Evolutionary conservation across 2,113 vertebrate genomes (phyloP).

Genomic region (Jaculus jaculus): DNA sequence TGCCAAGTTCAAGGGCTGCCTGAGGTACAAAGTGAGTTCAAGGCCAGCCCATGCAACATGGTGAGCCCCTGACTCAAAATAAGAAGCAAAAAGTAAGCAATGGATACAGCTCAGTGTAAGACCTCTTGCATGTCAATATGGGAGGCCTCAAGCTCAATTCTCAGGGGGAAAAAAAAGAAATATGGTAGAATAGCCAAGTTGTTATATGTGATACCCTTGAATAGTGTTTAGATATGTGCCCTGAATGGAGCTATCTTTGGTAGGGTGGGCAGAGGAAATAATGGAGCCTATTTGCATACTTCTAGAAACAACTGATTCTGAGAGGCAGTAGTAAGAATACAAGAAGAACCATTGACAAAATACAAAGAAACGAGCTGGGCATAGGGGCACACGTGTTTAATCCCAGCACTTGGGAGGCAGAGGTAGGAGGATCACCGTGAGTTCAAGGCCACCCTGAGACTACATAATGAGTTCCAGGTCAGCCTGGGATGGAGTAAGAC

Average conservation of each 20-base stretch:
- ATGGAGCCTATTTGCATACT: background rate
- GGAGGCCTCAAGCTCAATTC: background rate
- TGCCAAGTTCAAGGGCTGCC: background rate
- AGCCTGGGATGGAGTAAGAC: no score
- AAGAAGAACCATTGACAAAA: background rate
- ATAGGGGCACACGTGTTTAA: no score
- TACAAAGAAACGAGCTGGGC: background rate
- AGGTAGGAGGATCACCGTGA: no score
- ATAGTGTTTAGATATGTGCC: background rate
- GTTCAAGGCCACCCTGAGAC: no score
- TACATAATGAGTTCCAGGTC: no score
- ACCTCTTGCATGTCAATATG: background rate
- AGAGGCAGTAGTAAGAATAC: background rate
- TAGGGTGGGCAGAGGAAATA: background rate
- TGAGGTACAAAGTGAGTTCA: background rate
- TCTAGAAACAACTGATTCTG: background rate
- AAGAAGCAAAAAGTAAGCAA: background rate
- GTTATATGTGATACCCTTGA: no score
- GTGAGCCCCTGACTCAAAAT: background rate
- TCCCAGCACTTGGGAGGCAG: no score
- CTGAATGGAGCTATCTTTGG: background rate
- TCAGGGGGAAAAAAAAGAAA: background rate
- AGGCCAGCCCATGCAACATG: no score
- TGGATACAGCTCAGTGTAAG: background rate
- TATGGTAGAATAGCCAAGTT: background rate